A percentile compares a stretch with the other conserved stretches of the same genome.
phyloP scores from a whole-genome alignment of 2,797 vertebrate genomes.

The Rhinella marina region DNA sequence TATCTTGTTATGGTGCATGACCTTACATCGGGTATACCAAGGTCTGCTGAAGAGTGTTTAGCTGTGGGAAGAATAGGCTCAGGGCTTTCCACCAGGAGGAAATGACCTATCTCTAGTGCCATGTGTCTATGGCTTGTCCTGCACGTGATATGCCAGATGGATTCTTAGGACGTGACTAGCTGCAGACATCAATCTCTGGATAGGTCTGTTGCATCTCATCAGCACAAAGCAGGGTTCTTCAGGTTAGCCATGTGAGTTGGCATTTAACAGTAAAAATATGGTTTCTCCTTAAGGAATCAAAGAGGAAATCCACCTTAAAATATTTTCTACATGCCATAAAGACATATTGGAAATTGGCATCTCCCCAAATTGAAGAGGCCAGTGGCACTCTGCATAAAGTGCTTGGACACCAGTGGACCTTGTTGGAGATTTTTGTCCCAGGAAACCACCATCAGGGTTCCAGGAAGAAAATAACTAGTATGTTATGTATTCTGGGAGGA shows the following conservation, averaged over 20 bases:
- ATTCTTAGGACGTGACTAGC: not conserved
- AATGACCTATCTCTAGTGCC: not conserved
- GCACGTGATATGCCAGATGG: not conserved
- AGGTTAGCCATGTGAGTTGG: not conserved
- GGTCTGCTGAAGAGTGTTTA: not conserved
- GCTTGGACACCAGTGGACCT: not conserved
- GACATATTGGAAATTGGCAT: conserved; percentile 8
- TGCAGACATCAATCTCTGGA: not conserved
- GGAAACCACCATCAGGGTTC: not conserved
- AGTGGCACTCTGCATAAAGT: not conserved
- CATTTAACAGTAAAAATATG: not conserved
- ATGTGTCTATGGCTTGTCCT: not conserved
- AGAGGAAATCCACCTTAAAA: not conserved
- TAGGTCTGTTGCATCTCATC: not conserved
- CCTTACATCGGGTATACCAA: not conserved
- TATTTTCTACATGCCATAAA: not conserved
- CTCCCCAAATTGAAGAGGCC: not conserved
- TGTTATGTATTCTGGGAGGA: not conserved
- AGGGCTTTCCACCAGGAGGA: too few species aligned
- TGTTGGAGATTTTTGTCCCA: not conserved
- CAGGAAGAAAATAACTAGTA: not conserved
- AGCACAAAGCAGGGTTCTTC: not conserved
- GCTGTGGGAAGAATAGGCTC: not conserved
- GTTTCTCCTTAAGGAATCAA: not conserved
- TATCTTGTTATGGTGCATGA: not conserved